These are phyloP conservation scores for Drosophila mimetica DNA, from an alignment of 2,888 invertebrate genomes.

Conservation along the genomic window DNA sequence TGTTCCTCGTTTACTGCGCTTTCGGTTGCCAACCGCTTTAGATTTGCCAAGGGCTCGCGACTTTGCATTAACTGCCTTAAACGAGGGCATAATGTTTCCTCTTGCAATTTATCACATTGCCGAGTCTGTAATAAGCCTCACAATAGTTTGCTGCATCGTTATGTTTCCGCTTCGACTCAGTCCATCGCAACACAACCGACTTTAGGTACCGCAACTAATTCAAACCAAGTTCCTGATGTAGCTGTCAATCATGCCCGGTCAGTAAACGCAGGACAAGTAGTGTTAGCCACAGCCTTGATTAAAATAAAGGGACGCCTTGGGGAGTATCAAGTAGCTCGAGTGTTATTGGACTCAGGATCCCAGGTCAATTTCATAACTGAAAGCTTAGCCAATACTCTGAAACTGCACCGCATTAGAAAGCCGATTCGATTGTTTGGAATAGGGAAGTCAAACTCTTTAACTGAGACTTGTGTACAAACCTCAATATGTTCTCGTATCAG, in stretches of 20 bases:
- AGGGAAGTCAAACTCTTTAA: not conserved
- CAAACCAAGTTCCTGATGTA: too few species aligned
- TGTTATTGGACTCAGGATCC: too few species aligned
- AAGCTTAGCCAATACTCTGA: not conserved
- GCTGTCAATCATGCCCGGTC: too few species aligned
- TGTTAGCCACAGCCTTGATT: too few species aligned
- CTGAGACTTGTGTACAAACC: not conserved
- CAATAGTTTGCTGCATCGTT: not conserved
- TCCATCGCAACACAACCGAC: too few species aligned
- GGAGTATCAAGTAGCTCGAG: too few species aligned
- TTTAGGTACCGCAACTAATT: too few species aligned
- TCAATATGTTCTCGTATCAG: not conserved
- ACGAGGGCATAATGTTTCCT: not conserved
- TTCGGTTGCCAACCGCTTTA: conserved; percentile 1
- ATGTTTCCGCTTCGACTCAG: too few species aligned
- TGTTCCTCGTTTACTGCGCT: not conserved
- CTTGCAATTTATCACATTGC: not conserved
- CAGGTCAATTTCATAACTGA: not conserved
- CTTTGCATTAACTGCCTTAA: conserved; percentile 1
- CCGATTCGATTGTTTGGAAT: not conserved
- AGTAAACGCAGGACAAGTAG: too few species aligned
- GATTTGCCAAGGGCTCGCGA: not conserved
- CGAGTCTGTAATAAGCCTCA: too few species aligned
- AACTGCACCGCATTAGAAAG: not conserved
- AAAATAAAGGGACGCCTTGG: too few species aligned